Evolutionary conservation across 92 coral and sea anemone species (phyloP).

Genomic region (Zoanthus gigantus): DNA sequence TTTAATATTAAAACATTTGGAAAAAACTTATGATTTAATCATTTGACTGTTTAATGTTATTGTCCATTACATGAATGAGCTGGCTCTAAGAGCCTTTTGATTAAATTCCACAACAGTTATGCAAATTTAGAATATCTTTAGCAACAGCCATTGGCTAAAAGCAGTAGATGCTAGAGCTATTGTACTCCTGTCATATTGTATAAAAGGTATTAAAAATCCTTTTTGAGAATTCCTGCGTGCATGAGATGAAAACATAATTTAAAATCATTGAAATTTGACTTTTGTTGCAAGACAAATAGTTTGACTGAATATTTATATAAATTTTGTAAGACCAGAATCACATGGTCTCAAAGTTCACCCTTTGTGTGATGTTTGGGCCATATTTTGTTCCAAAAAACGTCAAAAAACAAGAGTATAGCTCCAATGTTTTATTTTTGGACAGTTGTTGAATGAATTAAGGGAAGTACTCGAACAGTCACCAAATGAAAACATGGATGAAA

Average conservation of each 20-base stretch:
- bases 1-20: no score
- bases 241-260: neutral
- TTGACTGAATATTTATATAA: neutral
- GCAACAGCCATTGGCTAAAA: no score
- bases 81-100: no score
- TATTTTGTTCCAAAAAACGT: neutral
- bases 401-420: neutral
- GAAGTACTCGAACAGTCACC: neutral
- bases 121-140: no score
- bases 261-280: neutral
- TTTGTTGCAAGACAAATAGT: neutral
- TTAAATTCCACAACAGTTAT: no score
- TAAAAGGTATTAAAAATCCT: neutral
- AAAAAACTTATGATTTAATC: no score
- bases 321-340: neutral
- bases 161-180: neutral
- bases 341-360: neutral
- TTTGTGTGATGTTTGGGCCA: neutral
- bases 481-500: slow-evolving; percentile 11
- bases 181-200: neutral
- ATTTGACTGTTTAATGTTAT: no score
- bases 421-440: neutral
- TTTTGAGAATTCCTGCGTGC: slow-evolving; percentile 1
- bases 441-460: neutral
- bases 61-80: no score